Evolutionary conservation across 2,113 vertebrate genomes (phyloP).

Genomic region (Macaca nemestrina): DNA sequence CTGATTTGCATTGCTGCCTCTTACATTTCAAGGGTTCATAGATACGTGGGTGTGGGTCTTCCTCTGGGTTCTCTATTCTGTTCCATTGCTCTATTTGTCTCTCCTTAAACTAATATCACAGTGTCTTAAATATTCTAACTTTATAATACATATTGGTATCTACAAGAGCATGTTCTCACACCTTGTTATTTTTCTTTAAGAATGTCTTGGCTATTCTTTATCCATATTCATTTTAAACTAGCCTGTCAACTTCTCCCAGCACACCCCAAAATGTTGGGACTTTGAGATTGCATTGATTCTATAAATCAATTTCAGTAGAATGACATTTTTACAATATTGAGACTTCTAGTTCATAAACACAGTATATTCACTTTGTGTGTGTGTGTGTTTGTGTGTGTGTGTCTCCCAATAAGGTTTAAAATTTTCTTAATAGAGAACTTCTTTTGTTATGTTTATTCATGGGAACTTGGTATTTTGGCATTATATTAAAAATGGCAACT

Average conservation of each 20-base stretch:
- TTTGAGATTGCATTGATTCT: not conserved
- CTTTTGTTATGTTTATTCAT: not conserved
- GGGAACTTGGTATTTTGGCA: not conserved
- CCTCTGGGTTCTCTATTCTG: not conserved
- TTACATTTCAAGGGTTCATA: not conserved
- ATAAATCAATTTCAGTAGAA: constrained; percentile 8
- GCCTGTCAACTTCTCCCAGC: not conserved
- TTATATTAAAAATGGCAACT: not conserved
- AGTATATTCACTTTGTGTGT: not conserved
- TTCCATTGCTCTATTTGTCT: not conserved
- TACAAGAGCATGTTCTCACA: not conserved
- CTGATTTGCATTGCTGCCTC: not conserved
- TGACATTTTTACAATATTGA: constrained; percentile 7
- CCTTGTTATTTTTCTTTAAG: not conserved
- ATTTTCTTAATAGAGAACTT: not conserved
- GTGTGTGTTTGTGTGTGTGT: not conserved
- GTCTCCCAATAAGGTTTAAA: not conserved
- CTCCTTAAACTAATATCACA: constrained; percentile 1
- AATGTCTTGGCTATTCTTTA: not conserved
- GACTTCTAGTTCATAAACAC: not conserved
- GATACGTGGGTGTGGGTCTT: not conserved
- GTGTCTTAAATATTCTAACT: not conserved
- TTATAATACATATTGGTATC: not conserved
- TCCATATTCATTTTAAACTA: not conserved
- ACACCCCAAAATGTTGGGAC: not conserved